Base-by-base conservation (phyloP, 1,140 invertebrate genomes). In the Asbolus verrucosus region DNA sequence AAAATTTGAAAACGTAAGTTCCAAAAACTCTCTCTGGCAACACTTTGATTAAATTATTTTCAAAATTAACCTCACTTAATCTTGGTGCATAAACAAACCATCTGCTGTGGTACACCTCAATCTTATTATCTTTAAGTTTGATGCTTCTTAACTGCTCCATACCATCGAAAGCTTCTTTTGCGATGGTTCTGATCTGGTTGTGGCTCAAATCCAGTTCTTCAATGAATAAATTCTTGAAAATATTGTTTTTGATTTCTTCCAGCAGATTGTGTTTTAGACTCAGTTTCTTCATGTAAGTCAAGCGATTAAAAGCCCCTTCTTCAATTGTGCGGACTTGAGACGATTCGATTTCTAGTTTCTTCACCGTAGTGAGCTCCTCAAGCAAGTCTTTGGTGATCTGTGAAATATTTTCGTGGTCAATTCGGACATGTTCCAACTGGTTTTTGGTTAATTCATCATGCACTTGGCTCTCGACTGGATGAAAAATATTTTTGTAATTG, bases 181-280 rank as follows among this genome's bases (percentile, higher is more conserved):
- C 18, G 6, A 75, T 71, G n/a, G 6, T 15, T 13, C 8, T 13
- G 46, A 75, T 71, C 60, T 73, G 67, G 27, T 75, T 75, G 31
- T 66, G 9, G 13, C 73, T 65, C 6, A 75, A 60, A 50, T 75
- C 69, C 19, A 75, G 19, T 18, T 61, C 68, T 66, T 71, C 68
- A 19, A 75, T 61, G 1, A 3, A n/a, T 9, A 39, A 65, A 30
- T 65, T 24, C 9, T 62, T 61, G 16, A 75, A 71, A 8, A 30
- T 30, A 11, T 66, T 46, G 2, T 63, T 38, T 9, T 46, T 36
- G 2, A 75, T 50, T 36, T 14, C 24, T 30, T 14, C 61, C 31
- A 73, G 31, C 24, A 69, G 30, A 27, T 75, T 75, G 13, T 73
- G 50, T 19, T 73, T 70, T 3, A 75, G 21, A 68, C 67, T 70